These are phyloP conservation scores for Sciaenops ocellatus DNA, from an alignment of 2,797 vertebrate genomes.

Conservation along the genomic window DNA sequence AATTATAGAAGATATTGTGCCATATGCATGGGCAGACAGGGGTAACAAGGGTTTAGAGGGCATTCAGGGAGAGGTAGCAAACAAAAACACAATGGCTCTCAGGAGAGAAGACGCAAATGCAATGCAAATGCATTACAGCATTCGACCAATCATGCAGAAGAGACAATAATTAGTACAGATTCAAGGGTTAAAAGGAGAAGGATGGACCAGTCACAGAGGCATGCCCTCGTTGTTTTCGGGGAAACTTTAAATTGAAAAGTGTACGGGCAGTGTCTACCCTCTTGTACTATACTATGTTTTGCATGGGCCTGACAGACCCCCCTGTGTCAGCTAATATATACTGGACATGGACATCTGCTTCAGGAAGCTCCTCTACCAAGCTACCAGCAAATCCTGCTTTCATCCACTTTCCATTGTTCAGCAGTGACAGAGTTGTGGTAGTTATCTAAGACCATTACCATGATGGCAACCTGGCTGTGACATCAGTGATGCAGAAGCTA, in stretches of 20 bases:
- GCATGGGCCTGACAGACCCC: not conserved
- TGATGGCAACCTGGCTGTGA: constrained; percentile 82
- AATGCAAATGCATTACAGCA: not conserved
- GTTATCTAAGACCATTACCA: constrained; percentile 88
- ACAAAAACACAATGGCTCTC: not conserved
- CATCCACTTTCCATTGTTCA: not conserved
- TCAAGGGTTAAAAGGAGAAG: constrained; percentile 68
- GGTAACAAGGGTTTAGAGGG: not conserved
- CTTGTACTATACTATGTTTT: no score
- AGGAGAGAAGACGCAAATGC: not conserved
- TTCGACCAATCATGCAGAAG: not conserved
- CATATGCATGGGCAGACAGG: not conserved
- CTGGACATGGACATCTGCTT: constrained; percentile 37
- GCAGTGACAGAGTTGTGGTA: constrained; percentile 41
- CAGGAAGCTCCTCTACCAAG: constrained; percentile 86
- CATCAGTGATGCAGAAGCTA: constrained; percentile 83
- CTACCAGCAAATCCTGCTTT: not conserved
- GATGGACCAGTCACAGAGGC: constrained; percentile 72
- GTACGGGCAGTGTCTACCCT: no score
- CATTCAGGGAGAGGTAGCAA: not conserved
- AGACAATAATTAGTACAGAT: not conserved
- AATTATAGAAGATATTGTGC: not conserved
- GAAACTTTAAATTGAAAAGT: no score
- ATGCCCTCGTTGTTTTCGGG: no score
- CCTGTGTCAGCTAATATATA: not conserved